Evolutionary conservation across 2,113 vertebrate species (phyloP).

Genomic region (Otis tarda): DNA sequence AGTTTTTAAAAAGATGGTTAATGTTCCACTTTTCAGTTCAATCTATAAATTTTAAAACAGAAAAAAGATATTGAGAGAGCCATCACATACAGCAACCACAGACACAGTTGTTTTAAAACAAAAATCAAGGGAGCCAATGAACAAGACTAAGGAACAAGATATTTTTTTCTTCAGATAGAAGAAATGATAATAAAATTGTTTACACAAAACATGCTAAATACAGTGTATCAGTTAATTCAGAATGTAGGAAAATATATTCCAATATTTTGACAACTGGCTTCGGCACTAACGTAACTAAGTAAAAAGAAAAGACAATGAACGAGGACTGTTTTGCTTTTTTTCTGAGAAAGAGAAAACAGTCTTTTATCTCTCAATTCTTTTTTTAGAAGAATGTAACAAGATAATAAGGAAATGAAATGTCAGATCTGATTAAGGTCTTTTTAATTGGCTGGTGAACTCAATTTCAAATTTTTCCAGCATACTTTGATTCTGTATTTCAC

Average conservation of each 20-base stretch:
- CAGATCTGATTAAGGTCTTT: slow-evolving; percentile 71
- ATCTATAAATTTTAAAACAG: slow-evolving; percentile 72
- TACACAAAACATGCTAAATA: neutral
- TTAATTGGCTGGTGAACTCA: slow-evolving; percentile 63
- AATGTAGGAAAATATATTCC: neutral
- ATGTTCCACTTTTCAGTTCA: slow-evolving; percentile 83
- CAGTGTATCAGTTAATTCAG: neutral
- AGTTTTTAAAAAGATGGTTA: slow-evolving; percentile 79
- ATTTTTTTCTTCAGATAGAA: neutral
- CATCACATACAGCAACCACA: neutral
- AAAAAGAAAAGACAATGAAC: slow-evolving; percentile 26
- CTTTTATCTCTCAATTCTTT: slow-evolving; percentile 61
- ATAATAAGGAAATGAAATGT: slow-evolving; percentile 73
- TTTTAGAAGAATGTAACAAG: slow-evolving; percentile 58
- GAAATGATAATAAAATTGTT: neutral
- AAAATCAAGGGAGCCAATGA: neutral
- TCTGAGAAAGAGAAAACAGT: slow-evolving; percentile 65
- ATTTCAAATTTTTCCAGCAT: slow-evolving; percentile 63
- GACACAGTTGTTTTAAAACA: neutral
- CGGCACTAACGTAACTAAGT: neutral
- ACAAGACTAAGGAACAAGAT: neutral
- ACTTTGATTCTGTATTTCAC: slow-evolving; percentile 45
- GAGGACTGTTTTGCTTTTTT: slow-evolving; percentile 14
- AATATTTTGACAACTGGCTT: neutral
- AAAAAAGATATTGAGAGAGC: slow-evolving; percentile 4